A percentile compares a stretch with the other conserved stretches of the same genome.
phyloP scores from a whole-genome alignment of 2,113 vertebrate species.

The Arenaria interpres region DNA sequence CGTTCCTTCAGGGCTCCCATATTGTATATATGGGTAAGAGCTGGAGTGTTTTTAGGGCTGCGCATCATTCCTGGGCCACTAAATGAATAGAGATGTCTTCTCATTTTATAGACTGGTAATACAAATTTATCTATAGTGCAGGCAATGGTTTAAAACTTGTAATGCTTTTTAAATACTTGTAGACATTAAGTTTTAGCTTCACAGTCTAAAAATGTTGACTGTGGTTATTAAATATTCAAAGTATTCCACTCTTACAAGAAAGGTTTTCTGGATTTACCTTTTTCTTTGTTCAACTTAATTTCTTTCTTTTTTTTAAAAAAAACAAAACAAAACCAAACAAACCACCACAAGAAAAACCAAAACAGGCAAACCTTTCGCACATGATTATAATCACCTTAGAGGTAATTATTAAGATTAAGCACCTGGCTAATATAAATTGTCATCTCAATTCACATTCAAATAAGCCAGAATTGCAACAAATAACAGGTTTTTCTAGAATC shows the following conservation, averaged over 20 bases:
- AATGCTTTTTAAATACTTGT: background rate
- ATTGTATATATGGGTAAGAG: fast-evolving
- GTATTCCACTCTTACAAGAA: background rate
- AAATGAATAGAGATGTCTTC: background rate
- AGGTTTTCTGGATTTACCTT: background rate
- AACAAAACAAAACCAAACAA: no score
- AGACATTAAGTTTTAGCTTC: background rate
- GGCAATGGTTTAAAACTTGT: background rate
- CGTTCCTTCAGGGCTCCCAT: background rate
- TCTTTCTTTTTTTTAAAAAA: background rate
- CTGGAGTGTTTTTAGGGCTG: background rate
- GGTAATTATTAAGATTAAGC: background rate
- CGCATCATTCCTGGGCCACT: background rate
- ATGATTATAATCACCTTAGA: background rate
- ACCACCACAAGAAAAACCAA: no score
- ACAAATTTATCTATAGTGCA: background rate
- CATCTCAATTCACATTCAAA: background rate
- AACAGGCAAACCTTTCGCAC: background rate
- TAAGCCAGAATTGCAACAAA: background rate
- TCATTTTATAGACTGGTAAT: background rate
- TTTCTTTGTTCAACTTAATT: background rate
- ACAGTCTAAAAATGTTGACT: background rate
- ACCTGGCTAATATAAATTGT: background rate
- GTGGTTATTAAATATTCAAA: background rate
- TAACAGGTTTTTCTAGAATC: background rate